Evolutionary conservation across 2,113 vertebrate genomes (phyloP), one percentile per base, ranked within the genome.

Genomic region (Hydrochoerus hydrochaeris): DNA sequence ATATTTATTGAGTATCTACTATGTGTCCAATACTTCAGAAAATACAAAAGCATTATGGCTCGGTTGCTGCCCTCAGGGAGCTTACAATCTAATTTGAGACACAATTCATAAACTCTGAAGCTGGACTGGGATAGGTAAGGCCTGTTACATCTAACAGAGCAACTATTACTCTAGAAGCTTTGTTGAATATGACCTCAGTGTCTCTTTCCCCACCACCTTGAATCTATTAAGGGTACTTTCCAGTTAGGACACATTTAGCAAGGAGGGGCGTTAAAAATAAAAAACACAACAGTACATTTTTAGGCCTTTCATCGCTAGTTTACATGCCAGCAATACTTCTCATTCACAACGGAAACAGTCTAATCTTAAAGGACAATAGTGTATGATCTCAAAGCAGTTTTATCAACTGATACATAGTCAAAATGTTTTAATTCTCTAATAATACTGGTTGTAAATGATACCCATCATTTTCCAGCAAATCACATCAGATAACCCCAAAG

Each of bases 1-100:
- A 65, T 95, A 98, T 98, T 98, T 98, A 98, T 97, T 97, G 97
- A 98, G 80, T 84, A 96, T 95, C 96, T 97, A 97, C 96, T 97
- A 82, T 35, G 88, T 78, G 94, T 94, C 95, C 97, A 98, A 86
- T 95, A 94, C 93, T 97, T 97, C 65, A 94, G 67, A 44, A 96
- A 96, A 97, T 96, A 98, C 96, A 97, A 97, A 97, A 95, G 41
- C 85, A 95, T 19, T 90, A 89, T 41, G 63, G 90, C 67, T 92
- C 81, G 32, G 89, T 81, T 88, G 38, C 98, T 98, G 97, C 98
- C 94, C 98, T 97, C 97, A 94, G 80, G 94, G 97, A 97, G 98
- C 97, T 98, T 96, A 98, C 98, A 98, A 97, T 98, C 98, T 98
- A 98, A 91, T 88, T 41, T 77, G 69, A 90, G 58, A 78, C 88